Base-by-base conservation (phyloP, 2,797 vertebrate species). In the Argya squamiceps region DNA sequence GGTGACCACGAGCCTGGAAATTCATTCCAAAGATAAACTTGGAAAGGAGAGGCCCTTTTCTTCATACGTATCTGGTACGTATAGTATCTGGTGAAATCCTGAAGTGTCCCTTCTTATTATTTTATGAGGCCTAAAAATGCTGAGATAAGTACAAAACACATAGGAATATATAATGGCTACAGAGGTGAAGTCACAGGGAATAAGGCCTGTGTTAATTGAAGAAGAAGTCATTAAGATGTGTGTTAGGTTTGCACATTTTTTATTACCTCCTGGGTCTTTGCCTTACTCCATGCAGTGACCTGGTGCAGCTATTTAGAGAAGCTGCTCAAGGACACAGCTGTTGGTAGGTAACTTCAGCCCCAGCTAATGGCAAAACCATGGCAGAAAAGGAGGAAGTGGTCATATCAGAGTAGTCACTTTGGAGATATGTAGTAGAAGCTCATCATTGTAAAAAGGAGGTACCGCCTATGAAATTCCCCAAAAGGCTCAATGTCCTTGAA, bases 201-300 rank as follows among this genome's bases (percentile, higher is more conserved):
- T 5, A 49, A 9, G 9, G 1, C 5, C 37, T 16, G 2, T n/a
- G 15, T 32, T 36, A 39, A 9, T 50, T 80, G n/a, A 37, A 76
- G 44, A 58, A 56, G 36, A 13, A 58, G 29, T 58, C 14, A 30
- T 24, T 74, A 63, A 15, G 5, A 7, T 6, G 11, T 24, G 12
- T 16, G 12, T n/a, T 68, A 65, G 27, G 46, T 62, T 58, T 58
- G 29, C 10, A 74, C 5, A 41, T 82, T 82, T 82, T 13, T 4
- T 24, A 52, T 15, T 52, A 20, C 6, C 6, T 63, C 2, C 0
- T 32, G 6, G 0, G 21, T 36, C 69, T 83, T 85, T 73, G 3
- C 26, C 34, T 43, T 56, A 12, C 8, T 70, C 29, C 26, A 39
- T 34, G 29, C 5, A 59, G 41, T 63, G 22, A 26, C 15, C 32